These are phyloP conservation scores for Rhodophaea formosa DNA, from an alignment of 2,888 invertebrate genomes.

Conservation along the genomic window DNA sequence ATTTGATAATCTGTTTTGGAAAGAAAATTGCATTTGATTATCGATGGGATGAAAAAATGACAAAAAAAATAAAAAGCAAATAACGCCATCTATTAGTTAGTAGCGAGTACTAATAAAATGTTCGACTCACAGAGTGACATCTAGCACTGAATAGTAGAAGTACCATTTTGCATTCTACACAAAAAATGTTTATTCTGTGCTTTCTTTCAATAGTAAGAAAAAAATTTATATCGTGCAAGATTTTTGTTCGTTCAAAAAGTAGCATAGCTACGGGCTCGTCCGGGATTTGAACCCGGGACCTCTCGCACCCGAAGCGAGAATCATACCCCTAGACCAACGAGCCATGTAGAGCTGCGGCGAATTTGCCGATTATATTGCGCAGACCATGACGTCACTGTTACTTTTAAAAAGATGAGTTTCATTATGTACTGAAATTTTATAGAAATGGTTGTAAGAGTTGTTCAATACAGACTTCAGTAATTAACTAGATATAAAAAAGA, in stretches of 20 bases:
- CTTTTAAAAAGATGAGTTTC: not conserved
- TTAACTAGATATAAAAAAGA: not conserved
- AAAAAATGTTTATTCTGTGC: too few species aligned
- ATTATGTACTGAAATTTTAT: not conserved
- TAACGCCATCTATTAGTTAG: too few species aligned
- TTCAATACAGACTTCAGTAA: not conserved
- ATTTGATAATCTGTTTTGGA: too few species aligned
- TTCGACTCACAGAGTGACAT: not conserved
- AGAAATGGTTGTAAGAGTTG: not conserved
- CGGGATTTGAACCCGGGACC: slow-evolving; percentile 83
- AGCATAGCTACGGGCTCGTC: slow-evolving; percentile 66
- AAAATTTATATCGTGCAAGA: too few species aligned
- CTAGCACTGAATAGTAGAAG: not conserved
- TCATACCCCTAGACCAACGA: slow-evolving; percentile 83
- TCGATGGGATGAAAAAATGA: too few species aligned
- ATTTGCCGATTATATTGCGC: slow-evolving; percentile 35
- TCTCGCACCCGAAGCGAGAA: slow-evolving; percentile 83
- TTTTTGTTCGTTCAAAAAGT: slow-evolving; percentile 35
- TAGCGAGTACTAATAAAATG: too few species aligned
- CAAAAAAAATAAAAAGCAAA: too few species aligned
- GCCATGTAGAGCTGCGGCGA: slow-evolving; percentile 41
- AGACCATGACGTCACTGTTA: slow-evolving; percentile 30
- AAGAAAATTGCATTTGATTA: too few species aligned
- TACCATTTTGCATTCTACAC: too few species aligned
- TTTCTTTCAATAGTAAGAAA: too few species aligned